Evolutionary conservation across 2,113 vertebrate genomes (phyloP).

Genomic region (Colinus virginianus): DNA sequence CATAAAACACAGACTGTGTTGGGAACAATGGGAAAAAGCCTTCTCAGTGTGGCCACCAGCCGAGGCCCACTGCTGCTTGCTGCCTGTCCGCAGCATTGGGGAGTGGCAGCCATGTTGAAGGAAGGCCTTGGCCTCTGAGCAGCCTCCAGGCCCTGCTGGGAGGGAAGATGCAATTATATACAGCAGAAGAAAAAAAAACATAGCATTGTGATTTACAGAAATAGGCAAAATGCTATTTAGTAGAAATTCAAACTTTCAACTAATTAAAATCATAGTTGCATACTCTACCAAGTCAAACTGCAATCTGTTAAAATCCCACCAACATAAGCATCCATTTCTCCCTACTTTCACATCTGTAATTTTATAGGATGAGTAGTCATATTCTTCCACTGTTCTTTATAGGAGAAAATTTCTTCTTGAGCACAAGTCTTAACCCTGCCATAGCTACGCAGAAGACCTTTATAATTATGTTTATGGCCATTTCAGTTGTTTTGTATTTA

Average conservation of each 20-base stretch:
- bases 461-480: neutral
- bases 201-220: neutral
- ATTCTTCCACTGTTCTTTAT: neutral
- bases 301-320: neutral
- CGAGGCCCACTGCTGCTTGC: neutral
- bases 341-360: neutral
- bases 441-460: neutral
- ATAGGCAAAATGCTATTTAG: neutral
- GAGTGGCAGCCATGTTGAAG: neutral
- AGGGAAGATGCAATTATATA: neutral
- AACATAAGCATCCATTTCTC: neutral
- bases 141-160: neutral
- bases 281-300: neutral
- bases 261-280: neutral
- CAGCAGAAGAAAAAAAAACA: neutral
- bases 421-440: neutral
- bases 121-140: neutral
- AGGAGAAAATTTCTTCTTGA: neutral
- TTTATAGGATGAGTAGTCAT: neutral
- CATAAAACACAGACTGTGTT: conserved; percentile 41
- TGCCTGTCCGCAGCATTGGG: neutral
- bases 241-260: neutral
- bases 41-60: conserved; percentile 23
- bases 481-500: neutral
- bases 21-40: conserved; percentile 55